phyloP scores from a whole-genome alignment of 2,888 invertebrate genomes.

The Anodontia alba region DNA sequence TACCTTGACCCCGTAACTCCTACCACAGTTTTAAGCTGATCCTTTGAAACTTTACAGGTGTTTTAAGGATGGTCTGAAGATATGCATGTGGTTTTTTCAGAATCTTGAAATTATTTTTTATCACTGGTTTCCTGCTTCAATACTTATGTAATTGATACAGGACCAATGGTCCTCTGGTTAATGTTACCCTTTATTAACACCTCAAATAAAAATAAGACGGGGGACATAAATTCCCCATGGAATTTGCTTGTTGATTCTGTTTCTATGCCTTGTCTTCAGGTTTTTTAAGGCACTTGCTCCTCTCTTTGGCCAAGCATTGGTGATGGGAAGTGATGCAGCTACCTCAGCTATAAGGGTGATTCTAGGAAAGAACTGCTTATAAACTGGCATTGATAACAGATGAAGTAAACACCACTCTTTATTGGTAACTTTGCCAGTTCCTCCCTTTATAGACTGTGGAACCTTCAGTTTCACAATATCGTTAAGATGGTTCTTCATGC shows the following conservation, averaged over 20 bases:
- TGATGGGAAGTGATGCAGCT: constrained; percentile 42
- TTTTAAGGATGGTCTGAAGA: too few relatives aligned
- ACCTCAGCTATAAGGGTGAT: constrained; percentile 37
- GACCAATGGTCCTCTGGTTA: too few relatives aligned
- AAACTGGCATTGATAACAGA: not conserved
- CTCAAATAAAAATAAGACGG: too few relatives aligned
- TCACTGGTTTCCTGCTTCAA: too few relatives aligned
- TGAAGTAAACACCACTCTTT: constrained; percentile 33
- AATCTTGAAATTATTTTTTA: too few relatives aligned
- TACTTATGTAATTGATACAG: constrained; percentile 29
- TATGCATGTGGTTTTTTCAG: too few relatives aligned
- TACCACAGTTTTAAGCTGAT: too few relatives aligned
- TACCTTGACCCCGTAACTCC: too few relatives aligned
- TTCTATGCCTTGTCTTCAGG: constrained; percentile 35
- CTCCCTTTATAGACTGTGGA: constrained; percentile 8
- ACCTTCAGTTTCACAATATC: constrained; percentile 29
- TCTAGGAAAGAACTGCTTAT: constrained; percentile 26
- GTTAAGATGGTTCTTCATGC: constrained; percentile 41
- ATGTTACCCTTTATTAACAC: too few relatives aligned
- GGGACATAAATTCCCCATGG: too few relatives aligned
- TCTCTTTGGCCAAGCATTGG: constrained; percentile 64
- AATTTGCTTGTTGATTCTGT: constrained; percentile 29
- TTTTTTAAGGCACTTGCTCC: constrained; percentile 57
- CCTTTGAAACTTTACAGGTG: too few relatives aligned
- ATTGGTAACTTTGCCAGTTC: too few relatives aligned